These are phyloP conservation scores for Periplaneta americana DNA, from an alignment of 1,140 invertebrate species.

Conservation along the genomic window DNA sequence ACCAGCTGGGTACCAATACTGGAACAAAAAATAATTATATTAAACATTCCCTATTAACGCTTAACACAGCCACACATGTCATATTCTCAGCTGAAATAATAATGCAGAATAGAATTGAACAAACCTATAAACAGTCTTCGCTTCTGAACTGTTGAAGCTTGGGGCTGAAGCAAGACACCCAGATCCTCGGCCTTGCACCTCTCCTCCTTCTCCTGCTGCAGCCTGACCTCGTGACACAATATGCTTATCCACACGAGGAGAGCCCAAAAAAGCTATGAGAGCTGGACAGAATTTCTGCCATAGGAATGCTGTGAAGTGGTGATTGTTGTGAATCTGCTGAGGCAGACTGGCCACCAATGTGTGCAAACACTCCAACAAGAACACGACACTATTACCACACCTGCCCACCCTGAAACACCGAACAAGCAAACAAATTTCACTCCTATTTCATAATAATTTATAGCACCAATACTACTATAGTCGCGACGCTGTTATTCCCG, in stretches of 20 bases:
- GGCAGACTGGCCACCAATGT: constrained; percentile 78
- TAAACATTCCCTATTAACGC: too few relatives aligned
- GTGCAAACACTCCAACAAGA: constrained; percentile 80
- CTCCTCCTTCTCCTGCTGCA: constrained; percentile 41
- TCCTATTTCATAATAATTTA: too few relatives aligned
- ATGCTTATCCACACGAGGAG: constrained; percentile 67
- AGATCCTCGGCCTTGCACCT: constrained; percentile 54
- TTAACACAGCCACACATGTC: too few relatives aligned
- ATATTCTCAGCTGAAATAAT: too few relatives aligned
- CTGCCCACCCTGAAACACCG: constrained; percentile 5
- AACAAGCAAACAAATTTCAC: neutral
- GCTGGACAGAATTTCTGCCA: constrained; percentile 91
- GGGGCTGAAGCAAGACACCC: constrained; percentile 64
- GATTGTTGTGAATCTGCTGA: constrained; percentile 71
- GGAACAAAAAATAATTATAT: constrained; percentile 28
- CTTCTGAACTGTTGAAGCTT: constrained; percentile 68
- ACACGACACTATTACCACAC: constrained; percentile 52
- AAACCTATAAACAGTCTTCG: constrained; percentile 82
- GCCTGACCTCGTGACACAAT: constrained; percentile 57
- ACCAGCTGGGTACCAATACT: constrained; percentile 86
- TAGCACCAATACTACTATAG: too few relatives aligned
- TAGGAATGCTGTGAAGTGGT: constrained; percentile 77
- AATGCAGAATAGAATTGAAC: too few relatives aligned
- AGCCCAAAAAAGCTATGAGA: constrained; percentile 78
- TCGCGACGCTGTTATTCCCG: too few relatives aligned